Percentiles rank a stretch among this genome's conserved stretches.
Conservation (phyloP, 2,797 vertebrate genomes). For the Arnoldichthys spilopterus region DNA sequence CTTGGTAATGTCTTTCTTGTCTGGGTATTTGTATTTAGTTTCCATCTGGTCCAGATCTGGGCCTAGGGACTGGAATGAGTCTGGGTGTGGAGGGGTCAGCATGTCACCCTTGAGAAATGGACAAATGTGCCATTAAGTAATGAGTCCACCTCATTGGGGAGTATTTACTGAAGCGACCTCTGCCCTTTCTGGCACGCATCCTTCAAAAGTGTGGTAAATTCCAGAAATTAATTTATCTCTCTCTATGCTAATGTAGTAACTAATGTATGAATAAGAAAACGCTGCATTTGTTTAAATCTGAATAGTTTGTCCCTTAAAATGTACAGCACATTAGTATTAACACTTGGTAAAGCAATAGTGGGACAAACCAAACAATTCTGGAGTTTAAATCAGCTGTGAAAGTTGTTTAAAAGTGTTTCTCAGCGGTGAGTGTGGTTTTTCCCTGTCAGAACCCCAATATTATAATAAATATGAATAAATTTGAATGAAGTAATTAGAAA, state of each 20-base stretch:
- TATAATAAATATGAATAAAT: no score
- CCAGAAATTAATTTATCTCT: background rate
- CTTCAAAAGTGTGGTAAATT: background rate
- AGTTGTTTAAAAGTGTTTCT: no score
- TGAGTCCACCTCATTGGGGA: constrained; percentile 2
- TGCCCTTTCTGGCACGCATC: background rate
- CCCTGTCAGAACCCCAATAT: no score
- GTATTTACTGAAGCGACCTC: constrained; percentile 22
- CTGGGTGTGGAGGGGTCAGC: constrained; percentile 39
- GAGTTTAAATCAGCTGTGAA: no score
- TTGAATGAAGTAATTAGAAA: no score
- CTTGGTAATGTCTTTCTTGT: constrained; percentile 28
- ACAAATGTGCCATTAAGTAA: constrained; percentile 32
- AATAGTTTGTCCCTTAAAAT: no score
- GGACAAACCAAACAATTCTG: no score
- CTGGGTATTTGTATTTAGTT: constrained; percentile 17
- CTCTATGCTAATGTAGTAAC: background rate
- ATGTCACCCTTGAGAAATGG: constrained; percentile 49
- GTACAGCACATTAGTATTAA: no score
- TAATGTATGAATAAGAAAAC: background rate
- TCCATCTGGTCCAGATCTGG: constrained; percentile 53
- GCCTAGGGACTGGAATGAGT: constrained; percentile 16
- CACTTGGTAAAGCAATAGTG: no score
- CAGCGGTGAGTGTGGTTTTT: no score
- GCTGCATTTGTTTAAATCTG: no score